Percentiles rank a stretch among this genome's conserved stretches.
phyloP scores from a whole-genome alignment of 2,888 invertebrate genomes.

The Spodoptera littoralis region DNA sequence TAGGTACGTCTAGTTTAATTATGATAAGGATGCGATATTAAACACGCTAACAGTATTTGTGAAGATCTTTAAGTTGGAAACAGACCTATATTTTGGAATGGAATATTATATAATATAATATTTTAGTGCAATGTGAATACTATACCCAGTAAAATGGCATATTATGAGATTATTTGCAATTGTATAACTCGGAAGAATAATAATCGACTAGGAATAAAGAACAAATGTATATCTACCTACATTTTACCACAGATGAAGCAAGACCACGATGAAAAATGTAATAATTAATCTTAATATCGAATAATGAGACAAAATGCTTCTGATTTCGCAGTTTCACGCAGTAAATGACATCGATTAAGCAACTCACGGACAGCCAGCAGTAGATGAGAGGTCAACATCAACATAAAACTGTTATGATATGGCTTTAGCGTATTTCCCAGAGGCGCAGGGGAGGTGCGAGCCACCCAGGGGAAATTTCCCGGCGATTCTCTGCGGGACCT shows the following conservation, averaged over 20 bases:
- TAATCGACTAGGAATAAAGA: too few relatives aligned
- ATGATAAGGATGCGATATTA: conserved; percentile 27
- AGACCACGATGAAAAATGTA: too few relatives aligned
- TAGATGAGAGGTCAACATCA: conserved; percentile 85
- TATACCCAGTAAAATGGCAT: too few relatives aligned
- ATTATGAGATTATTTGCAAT: too few relatives aligned
- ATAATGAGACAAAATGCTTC: too few relatives aligned
- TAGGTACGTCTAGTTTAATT: conserved; percentile 40
- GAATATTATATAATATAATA: too few relatives aligned
- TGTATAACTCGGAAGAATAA: too few relatives aligned
- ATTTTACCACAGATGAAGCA: too few relatives aligned
- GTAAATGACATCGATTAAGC: conserved; percentile 71
- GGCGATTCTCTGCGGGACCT: conserved; percentile 84
- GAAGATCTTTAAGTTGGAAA: not conserved
- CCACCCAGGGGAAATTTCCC: conserved; percentile 88
- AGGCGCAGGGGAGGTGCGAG: conserved; percentile 77
- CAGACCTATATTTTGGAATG: not conserved
- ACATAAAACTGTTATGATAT: conserved; percentile 89
- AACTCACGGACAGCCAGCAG: conserved; percentile 61
- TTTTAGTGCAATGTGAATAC: too few relatives aligned
- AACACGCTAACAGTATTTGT: conserved; percentile 20
- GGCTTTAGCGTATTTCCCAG: conserved; percentile 87
- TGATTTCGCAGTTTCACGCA: conserved; percentile 10
- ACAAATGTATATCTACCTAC: too few relatives aligned
- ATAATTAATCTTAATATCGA: too few relatives aligned